phyloP scores from a whole-genome alignment of 2,797 vertebrate genomes.

The Mormyrus hasselquistii region DNA sequence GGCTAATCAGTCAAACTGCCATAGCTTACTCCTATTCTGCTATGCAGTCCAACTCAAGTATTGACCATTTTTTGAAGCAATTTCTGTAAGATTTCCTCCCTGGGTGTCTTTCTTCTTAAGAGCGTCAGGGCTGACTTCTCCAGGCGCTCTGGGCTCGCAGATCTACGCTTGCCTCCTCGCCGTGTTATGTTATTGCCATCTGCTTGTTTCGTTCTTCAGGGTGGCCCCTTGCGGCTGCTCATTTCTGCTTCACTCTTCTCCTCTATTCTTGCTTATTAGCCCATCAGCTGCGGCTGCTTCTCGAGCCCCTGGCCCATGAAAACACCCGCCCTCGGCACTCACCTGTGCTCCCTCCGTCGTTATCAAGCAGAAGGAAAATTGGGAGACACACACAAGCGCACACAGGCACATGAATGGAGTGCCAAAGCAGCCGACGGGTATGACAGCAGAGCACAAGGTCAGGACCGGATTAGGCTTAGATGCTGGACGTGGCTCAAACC shows the following conservation, averaged over 20 bases:
- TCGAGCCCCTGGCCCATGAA: not conserved
- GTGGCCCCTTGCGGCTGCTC: not conserved
- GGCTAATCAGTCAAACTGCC: conserved; percentile 1
- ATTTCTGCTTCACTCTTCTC: conserved; percentile 4
- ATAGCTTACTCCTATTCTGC: not conserved
- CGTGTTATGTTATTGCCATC: conserved; percentile 6
- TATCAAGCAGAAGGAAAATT: not conserved
- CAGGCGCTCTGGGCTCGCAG: not conserved
- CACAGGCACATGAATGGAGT: not conserved
- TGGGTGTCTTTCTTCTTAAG: not conserved
- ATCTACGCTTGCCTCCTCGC: not conserved
- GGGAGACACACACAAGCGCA: not conserved
- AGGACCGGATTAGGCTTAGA: not conserved
- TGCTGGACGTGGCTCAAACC: not conserved
- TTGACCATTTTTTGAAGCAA: not conserved
- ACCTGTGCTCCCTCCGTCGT: not conserved
- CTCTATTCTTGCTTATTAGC: not conserved
- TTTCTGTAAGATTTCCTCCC: not conserved
- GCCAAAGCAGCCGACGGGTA: not conserved
- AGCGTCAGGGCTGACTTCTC: not conserved
- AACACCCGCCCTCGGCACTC: not conserved
- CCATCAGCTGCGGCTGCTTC: not conserved
- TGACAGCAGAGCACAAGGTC: not conserved
- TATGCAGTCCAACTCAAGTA: conserved; percentile 5
- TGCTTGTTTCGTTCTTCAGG: not conserved